phyloP scores from a whole-genome alignment of 1,140 invertebrate species.

The Hormaphis cornu region DNA sequence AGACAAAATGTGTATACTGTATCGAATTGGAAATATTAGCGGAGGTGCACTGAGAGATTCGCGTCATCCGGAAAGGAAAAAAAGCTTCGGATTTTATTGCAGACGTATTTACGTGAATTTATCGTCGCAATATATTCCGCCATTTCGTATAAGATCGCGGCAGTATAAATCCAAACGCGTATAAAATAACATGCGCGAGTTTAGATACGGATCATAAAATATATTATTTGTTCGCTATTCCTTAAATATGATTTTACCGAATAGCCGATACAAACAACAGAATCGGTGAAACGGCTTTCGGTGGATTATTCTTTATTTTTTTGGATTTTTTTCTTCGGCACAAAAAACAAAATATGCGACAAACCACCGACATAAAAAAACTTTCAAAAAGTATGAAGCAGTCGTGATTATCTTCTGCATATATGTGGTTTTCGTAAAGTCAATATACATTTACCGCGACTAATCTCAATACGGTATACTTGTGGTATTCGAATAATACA shows the following conservation, averaged over 20 bases:
- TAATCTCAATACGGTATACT: too few species aligned
- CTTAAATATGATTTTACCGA: neutral
- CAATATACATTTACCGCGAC: too few species aligned
- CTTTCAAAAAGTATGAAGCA: too few species aligned
- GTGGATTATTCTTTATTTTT: too few species aligned
- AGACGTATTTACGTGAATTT: neutral
- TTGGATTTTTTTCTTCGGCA: too few species aligned
- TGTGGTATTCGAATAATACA: too few species aligned
- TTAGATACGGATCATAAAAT: neutral
- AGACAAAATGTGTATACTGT: neutral
- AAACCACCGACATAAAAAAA: too few species aligned
- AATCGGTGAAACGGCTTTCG: too few species aligned
- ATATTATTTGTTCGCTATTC: neutral
- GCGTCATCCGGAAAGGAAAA: neutral
- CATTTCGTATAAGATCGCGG: neutral
- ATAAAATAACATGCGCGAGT: neutral
- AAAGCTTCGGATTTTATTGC: conserved; percentile 1
- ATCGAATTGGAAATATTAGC: neutral
- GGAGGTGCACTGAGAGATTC: neutral
- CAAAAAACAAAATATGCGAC: too few species aligned
- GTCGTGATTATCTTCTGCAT: too few species aligned
- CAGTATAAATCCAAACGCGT: neutral
- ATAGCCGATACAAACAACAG: neutral
- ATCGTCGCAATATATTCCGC: neutral
- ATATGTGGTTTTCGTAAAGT: too few species aligned